phyloP scores from a whole-genome alignment of 2,797 vertebrate species.

The Peromyscus nudipes region DNA sequence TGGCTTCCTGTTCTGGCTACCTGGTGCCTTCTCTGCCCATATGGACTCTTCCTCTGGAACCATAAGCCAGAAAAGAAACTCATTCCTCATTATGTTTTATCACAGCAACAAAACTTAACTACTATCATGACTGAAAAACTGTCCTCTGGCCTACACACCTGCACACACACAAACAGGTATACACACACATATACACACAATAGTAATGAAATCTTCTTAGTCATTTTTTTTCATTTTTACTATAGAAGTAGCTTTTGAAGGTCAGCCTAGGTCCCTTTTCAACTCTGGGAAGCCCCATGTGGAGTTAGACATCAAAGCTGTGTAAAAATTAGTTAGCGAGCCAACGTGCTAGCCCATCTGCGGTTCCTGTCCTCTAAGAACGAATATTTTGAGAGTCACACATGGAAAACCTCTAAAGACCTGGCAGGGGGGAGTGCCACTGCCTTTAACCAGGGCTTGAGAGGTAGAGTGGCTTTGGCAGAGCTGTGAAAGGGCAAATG shows the following conservation, averaged over 20 bases:
- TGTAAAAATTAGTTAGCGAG: background rate
- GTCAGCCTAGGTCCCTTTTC: background rate
- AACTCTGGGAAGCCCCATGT: background rate
- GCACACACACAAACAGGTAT: background rate
- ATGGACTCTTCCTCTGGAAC: background rate
- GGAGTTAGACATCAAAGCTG: background rate
- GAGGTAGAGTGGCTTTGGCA: no score
- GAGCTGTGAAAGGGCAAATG: no score
- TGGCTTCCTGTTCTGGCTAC: no score
- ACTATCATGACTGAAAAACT: background rate
- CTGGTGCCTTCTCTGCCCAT: background rate
- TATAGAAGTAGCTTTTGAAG: background rate
- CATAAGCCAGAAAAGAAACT: background rate
- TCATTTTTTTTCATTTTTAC: background rate
- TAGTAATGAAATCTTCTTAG: background rate
- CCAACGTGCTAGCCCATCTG: background rate
- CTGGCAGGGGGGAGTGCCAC: rapidly evolving
- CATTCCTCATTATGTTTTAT: background rate
- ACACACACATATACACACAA: background rate
- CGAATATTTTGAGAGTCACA: background rate
- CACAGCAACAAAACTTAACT: background rate
- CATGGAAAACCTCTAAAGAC: background rate
- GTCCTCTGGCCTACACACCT: background rate
- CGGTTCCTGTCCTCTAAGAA: background rate
- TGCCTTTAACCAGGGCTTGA: background rate